These are phyloP conservation scores for Byasa hedistus DNA, from an alignment of 2,888 invertebrate genomes.

Conservation along the genomic window DNA sequence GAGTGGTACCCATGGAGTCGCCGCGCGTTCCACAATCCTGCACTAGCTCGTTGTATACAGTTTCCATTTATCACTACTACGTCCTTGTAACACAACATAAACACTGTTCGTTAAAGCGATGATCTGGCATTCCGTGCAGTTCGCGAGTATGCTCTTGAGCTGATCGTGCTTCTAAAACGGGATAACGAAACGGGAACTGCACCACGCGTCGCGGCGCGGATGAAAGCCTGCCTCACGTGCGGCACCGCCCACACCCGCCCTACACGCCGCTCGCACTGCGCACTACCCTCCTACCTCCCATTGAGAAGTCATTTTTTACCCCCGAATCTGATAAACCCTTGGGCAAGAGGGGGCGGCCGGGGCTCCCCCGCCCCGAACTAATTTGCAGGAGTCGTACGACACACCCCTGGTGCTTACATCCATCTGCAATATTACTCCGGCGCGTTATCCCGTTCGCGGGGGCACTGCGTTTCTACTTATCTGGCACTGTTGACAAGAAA, in stretches of 20 bases:
- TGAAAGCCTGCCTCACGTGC: constrained; percentile 65
- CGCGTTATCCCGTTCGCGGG: constrained; percentile 76
- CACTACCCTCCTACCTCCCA: constrained; percentile 72
- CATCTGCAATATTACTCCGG: constrained; percentile 79
- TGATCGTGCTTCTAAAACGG: constrained; percentile 47
- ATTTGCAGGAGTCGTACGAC: constrained; percentile 78
- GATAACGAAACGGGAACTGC: constrained; percentile 44
- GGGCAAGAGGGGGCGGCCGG: constrained; percentile 54
- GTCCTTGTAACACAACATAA: constrained; percentile 52
- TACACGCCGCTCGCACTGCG: constrained; percentile 57
- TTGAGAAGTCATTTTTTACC: constrained; percentile 79
- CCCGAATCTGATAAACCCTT: constrained; percentile 78
- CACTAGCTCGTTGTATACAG: constrained; percentile 55
- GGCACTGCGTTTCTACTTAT: constrained; percentile 73
- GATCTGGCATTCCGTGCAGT: constrained; percentile 51
- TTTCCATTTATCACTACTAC: constrained; percentile 56
- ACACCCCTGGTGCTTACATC: constrained; percentile 79
- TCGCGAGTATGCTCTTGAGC: constrained; percentile 43
- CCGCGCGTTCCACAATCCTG: constrained; percentile 54
- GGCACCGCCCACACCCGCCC: constrained; percentile 74
- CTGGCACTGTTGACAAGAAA: constrained; percentile 61
- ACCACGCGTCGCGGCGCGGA: constrained; percentile 56
- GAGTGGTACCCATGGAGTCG: constrained; percentile 54
- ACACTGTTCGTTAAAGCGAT: constrained; percentile 45
- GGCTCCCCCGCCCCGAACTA: constrained; percentile 80